Conservation (phyloP, 2,113 vertebrate genomes). For the Hucho hucho region DNA sequence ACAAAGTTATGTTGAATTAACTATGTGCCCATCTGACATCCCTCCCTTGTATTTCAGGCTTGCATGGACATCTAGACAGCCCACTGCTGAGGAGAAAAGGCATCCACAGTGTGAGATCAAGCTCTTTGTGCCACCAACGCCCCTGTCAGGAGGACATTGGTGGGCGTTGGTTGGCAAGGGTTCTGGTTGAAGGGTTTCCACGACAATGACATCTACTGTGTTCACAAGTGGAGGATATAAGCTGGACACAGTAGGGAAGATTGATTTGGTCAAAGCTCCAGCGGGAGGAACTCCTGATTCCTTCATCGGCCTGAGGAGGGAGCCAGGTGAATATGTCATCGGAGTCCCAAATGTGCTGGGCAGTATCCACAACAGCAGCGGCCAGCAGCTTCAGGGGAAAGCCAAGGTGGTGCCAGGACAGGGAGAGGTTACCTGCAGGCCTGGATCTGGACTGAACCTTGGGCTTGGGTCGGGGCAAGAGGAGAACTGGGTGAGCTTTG, state of each 20-base stretch:
- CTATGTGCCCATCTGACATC: neutral
- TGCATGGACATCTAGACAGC: neutral
- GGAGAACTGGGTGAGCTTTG: slow-evolving; percentile 51
- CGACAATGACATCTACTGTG: slow-evolving; percentile 77
- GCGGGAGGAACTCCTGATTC: slow-evolving; percentile 46
- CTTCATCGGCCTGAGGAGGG: slow-evolving; percentile 42
- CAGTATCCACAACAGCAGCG: slow-evolving; percentile 40
- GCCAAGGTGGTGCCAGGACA: slow-evolving; percentile 22
- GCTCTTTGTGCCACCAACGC: neutral
- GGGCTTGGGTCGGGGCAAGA: slow-evolving; percentile 32
- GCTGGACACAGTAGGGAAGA: slow-evolving; percentile 39
- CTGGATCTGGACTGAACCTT: slow-evolving; percentile 29
- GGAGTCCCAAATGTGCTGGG: slow-evolving; percentile 39
- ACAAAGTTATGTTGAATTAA: too few relatives aligned
- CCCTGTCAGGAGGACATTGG: neutral
- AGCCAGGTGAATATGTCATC: slow-evolving; percentile 27
- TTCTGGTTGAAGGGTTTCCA: slow-evolving; percentile 14
- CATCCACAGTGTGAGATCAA: neutral
- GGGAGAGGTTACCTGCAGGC: slow-evolving; percentile 17
- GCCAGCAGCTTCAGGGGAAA: slow-evolving; percentile 36
- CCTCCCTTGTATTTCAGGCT: neutral
- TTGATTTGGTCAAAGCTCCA: slow-evolving; percentile 46
- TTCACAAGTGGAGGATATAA: slow-evolving; percentile 52
- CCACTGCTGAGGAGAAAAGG: neutral
- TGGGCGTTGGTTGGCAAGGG: slow-evolving; percentile 7